Evolutionary conservation across 2,113 vertebrate genomes (phyloP).

Genomic region (Myxocyprinus asiaticus): DNA sequence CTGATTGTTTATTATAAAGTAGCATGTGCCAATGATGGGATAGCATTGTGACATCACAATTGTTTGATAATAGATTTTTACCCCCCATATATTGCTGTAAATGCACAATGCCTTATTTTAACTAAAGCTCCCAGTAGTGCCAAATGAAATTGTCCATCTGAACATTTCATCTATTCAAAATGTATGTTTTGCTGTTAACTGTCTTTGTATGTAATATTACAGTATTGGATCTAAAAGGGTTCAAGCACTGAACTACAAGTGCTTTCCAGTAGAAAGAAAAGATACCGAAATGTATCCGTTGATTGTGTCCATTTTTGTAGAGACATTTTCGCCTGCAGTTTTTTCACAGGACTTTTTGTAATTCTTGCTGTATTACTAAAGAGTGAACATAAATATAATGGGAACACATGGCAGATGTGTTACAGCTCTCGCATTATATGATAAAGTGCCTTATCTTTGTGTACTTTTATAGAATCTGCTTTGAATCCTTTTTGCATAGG

Average conservation of each 20-base stretch:
- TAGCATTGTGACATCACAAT: not conserved
- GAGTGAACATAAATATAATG: conserved; percentile 1
- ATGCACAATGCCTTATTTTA: not conserved
- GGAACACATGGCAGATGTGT: not conserved
- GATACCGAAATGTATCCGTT: not conserved
- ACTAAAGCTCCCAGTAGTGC: not conserved
- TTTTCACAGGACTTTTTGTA: conserved; percentile 20
- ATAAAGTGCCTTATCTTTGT: conserved; percentile 32
- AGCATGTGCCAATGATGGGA: too few species aligned
- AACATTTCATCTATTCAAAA: not conserved
- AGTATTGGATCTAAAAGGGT: not conserved
- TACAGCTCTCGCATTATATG: not conserved
- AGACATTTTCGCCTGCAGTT: not conserved
- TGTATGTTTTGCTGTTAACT: not conserved
- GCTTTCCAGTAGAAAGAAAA: not conserved
- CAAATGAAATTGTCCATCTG: not conserved
- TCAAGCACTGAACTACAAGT: conserved; percentile 6
- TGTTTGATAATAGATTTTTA: not conserved
- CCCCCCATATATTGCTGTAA: too few species aligned
- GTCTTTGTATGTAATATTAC: not conserved
- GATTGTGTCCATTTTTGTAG: not conserved
- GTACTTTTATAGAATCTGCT: too few species aligned
- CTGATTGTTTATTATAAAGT: too few species aligned
- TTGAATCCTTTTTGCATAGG: too few species aligned
- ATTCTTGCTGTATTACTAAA: conserved; percentile 19